Conservation (phyloP, 1,140 invertebrate species). For the Brachionus paranguensis region DNA sequence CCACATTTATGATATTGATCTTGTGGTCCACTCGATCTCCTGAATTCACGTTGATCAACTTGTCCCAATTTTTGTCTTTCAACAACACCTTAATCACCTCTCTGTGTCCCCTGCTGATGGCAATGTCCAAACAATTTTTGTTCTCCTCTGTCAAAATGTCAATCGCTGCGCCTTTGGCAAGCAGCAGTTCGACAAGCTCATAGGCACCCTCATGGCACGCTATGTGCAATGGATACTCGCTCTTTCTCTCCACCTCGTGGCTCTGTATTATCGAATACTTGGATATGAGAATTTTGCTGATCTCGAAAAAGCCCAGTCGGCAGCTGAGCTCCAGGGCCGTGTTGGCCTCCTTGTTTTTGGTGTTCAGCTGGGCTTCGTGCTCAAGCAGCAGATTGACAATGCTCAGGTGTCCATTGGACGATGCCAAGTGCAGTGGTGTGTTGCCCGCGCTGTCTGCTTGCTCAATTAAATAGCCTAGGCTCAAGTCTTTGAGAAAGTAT, state of each 20-base stretch:
- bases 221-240: conserved; percentile 34
- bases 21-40: conserved; percentile 1
- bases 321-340: conserved; percentile 27
- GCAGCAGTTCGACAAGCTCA: conserved; percentile 14
- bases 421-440: conserved; percentile 18
- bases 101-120: conserved; percentile 12
- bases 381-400: conserved; percentile 18
- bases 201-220: conserved; percentile 31
- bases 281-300: conserved; percentile 14
- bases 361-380: not conserved
- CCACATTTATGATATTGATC: not conserved
- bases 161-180: conserved; percentile 28
- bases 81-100: conserved; percentile 10
- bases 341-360: conserved; percentile 1
- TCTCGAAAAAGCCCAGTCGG: conserved; percentile 27
- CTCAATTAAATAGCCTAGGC: not conserved
- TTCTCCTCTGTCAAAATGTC: conserved; percentile 33
- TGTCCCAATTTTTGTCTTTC: conserved; percentile 23
- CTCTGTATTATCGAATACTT: not conserved
- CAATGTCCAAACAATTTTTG: conserved; percentile 37
- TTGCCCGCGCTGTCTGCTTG: not conserved
- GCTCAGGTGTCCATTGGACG: not conserved
- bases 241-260: not conserved
- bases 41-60: conserved; percentile 4
- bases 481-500: conserved; percentile 37